These are phyloP conservation scores for Zeus faber DNA, from an alignment of 2,113 vertebrate species.

Conservation along the genomic window DNA sequence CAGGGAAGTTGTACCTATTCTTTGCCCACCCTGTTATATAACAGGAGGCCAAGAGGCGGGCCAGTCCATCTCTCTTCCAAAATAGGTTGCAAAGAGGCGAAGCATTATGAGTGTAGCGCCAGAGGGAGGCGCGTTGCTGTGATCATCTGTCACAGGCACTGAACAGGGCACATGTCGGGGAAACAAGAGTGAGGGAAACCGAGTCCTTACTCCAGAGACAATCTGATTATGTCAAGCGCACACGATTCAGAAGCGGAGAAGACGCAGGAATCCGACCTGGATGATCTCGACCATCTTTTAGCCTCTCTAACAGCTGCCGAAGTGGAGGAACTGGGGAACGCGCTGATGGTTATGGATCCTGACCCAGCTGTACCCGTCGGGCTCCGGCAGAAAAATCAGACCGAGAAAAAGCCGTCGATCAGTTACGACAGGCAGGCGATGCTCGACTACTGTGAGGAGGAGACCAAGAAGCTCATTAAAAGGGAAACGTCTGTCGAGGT, in stretches of 20 bases:
- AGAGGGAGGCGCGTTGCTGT: conserved; percentile 5
- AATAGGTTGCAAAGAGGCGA: background rate
- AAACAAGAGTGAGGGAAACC: too few relatives aligned
- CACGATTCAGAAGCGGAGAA: background rate
- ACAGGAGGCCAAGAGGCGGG: background rate
- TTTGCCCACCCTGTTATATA: background rate
- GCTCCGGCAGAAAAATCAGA: conserved; percentile 69
- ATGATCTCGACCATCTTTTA: conserved; percentile 82
- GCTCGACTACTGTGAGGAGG: conserved; percentile 74
- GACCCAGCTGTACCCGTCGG: conserved; percentile 76
- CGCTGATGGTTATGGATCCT: conserved; percentile 76
- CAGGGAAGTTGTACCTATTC: background rate
- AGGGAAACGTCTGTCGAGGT: conserved; percentile 77
- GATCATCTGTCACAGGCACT: background rate
- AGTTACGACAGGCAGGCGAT: conserved; percentile 58
- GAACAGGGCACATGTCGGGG: background rate
- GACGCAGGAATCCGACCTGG: conserved; percentile 74
- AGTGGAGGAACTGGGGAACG: conserved; percentile 85
- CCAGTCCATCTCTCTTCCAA: background rate
- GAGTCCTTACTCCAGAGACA: conserved; percentile 36
- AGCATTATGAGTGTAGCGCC: background rate
- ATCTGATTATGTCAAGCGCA: background rate
- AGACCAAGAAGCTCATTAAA: conserved; percentile 74
- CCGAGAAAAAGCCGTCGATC: conserved; percentile 63
- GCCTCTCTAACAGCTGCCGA: conserved; percentile 83